Evolutionary conservation across 1,140 invertebrate species (phyloP).

Genomic region (Pseudomyrmex concolor): DNA sequence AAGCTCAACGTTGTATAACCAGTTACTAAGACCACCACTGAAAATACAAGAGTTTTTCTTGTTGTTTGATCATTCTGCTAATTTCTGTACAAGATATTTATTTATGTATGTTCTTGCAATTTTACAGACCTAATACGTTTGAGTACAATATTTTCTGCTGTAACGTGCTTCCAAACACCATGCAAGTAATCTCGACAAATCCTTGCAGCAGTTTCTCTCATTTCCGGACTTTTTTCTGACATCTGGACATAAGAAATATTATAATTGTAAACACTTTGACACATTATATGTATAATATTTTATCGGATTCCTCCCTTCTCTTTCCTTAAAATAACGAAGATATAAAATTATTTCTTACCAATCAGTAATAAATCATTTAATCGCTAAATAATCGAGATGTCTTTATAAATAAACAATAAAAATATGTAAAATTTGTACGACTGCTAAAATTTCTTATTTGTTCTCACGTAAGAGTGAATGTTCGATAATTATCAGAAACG

Average conservation of each 20-base stretch:
- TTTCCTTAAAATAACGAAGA: not conserved
- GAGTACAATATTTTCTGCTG: conserved; percentile 90
- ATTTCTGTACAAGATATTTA: too few species aligned
- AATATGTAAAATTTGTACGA: not conserved
- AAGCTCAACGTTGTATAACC: conserved; percentile 92
- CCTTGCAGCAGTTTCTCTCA: conserved; percentile 92
- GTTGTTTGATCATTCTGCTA: too few species aligned
- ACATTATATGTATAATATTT: not conserved
- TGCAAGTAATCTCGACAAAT: conserved; percentile 95
- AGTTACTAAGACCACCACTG: conserved; percentile 93
- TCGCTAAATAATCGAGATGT: not conserved
- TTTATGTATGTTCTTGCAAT: not conserved
- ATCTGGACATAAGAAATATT: conserved; percentile 78
- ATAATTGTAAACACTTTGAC: too few species aligned
- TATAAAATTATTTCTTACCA: conserved; percentile 43
- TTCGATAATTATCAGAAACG: not conserved
- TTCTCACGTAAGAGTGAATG: not conserved
- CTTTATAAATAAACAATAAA: not conserved
- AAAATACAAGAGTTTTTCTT: conserved; percentile 69
- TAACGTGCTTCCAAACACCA: conserved; percentile 94
- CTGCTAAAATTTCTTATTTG: not conserved
- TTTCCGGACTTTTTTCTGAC: conserved; percentile 87
- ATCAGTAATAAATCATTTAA: conserved; percentile 20
- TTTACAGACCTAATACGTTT: conserved; percentile 91
- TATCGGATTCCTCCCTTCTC: too few species aligned